These are phyloP conservation scores for Bombus breviceps DNA, from an alignment of 1,140 invertebrate genomes.

Conservation along the genomic window DNA sequence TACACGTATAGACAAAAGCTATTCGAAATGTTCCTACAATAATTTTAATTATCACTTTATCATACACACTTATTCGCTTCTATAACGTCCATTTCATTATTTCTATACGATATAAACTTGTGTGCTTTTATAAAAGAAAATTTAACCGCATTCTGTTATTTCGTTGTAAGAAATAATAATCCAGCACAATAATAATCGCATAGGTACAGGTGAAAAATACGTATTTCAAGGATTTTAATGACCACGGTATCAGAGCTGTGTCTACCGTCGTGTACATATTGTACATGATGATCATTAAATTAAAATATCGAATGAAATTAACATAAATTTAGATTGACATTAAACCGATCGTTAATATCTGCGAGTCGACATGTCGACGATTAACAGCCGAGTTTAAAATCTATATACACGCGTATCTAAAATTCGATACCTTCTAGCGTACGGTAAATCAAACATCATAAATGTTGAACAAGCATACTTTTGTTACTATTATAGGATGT, in stretches of 20 bases:
- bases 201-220: not conserved
- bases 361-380: conserved; percentile 35
- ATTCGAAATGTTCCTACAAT: too few species aligned
- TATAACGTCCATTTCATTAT: not conserved
- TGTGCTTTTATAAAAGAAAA: not conserved
- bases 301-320: conserved; percentile 11
- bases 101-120: not conserved
- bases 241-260: not conserved
- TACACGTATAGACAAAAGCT: too few species aligned
- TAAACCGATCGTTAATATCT: conserved; percentile 27
- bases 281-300: not conserved
- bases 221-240: not conserved
- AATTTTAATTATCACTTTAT: too few species aligned
- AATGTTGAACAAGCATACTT: not conserved
- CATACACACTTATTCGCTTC: too few species aligned
- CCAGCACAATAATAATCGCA: too few species aligned
- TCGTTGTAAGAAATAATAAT: too few species aligned
- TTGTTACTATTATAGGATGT: not conserved
- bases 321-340: conserved; percentile 38
- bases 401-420: not conserved
- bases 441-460: not conserved
- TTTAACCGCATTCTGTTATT: not conserved
- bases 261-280: not conserved
- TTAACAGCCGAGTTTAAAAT: not conserved
- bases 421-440: not conserved